These are phyloP conservation scores for Limnephilus marmoratus DNA, from an alignment of 2,888 invertebrate genomes.

Conservation along the genomic window DNA sequence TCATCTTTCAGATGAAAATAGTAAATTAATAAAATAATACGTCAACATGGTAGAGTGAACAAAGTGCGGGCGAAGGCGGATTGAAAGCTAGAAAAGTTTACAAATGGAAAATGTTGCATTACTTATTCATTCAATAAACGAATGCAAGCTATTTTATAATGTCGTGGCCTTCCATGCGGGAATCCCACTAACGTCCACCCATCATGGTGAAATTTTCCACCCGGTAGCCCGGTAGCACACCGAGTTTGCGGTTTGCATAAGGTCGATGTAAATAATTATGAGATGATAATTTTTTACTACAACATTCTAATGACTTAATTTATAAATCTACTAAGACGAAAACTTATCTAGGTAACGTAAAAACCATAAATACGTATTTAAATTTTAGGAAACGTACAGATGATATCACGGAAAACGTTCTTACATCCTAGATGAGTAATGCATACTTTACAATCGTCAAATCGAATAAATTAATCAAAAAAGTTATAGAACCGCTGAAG, in stretches of 20 bases:
- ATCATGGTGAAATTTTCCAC: not conserved
- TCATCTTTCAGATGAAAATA: not conserved
- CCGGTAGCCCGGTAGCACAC: not conserved
- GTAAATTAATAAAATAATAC: not conserved
- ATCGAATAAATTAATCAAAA: not conserved
- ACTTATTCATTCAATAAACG: not conserved
- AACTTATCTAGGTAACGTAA: not conserved
- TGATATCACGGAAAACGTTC: not conserved
- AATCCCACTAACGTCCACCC: not conserved
- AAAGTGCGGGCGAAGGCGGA: not conserved
- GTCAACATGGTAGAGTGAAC: not conserved
- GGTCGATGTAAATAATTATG: not conserved
- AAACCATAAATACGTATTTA: not conserved
- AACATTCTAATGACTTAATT: not conserved
- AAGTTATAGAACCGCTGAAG: not conserved
- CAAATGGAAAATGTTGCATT: not conserved
- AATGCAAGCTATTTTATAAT: not conserved
- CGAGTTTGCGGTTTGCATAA: not conserved
- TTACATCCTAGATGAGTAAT: not conserved
- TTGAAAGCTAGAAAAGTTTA: not conserved
- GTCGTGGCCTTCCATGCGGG: not conserved
- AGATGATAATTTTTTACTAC: not conserved
- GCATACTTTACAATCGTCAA: not conserved
- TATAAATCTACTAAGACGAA: not conserved
- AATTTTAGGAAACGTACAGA: not conserved